Percentiles rank a stretch among this genome's conserved stretches.
Conservation (phyloP, 1,140 invertebrate genomes). For the Drosophila fuyamai region DNA sequence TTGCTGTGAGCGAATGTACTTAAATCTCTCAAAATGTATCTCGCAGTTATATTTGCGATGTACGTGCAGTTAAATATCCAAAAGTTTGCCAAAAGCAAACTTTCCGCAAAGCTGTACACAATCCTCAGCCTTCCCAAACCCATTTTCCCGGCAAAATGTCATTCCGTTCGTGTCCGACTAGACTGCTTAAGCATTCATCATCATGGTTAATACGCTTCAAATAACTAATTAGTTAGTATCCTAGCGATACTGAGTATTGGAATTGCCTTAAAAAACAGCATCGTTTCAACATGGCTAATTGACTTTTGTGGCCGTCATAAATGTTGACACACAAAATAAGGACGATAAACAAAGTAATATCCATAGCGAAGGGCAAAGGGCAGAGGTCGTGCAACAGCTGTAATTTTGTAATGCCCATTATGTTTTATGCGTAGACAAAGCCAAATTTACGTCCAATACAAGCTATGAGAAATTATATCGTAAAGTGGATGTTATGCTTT, state of each 20-base stretch:
- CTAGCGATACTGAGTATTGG: constrained; percentile 1
- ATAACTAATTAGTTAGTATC: constrained; percentile 53
- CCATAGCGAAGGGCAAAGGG: not conserved
- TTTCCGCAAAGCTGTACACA: constrained; percentile 19
- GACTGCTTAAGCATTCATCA: constrained; percentile 53
- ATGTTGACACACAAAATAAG: constrained; percentile 65
- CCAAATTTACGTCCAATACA: constrained; percentile 29
- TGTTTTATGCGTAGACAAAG: constrained; percentile 52
- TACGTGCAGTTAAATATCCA: constrained; percentile 4
- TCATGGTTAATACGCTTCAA: constrained; percentile 45
- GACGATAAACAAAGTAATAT: constrained; percentile 13
- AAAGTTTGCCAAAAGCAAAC: constrained; percentile 25
- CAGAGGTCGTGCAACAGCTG: constrained; percentile 48
- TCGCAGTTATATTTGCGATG: not conserved
- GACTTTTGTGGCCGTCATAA: constrained; percentile 71
- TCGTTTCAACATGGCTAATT: constrained; percentile 54
- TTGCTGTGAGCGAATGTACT: not conserved
- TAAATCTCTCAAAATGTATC: constrained; percentile 26
- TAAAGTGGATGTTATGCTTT: constrained; percentile 8
- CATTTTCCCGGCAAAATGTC: not conserved
- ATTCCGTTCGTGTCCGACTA: constrained; percentile 12
- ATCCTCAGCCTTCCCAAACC: not conserved
- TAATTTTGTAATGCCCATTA: constrained; percentile 52
- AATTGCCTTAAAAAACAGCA: not conserved
- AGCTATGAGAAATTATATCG: constrained; percentile 12